Evolutionary conservation across 2,888 invertebrate species (phyloP), one percentile per base, ranked within the genome.

Genomic region (Chymomyza fuscimana): DNA sequence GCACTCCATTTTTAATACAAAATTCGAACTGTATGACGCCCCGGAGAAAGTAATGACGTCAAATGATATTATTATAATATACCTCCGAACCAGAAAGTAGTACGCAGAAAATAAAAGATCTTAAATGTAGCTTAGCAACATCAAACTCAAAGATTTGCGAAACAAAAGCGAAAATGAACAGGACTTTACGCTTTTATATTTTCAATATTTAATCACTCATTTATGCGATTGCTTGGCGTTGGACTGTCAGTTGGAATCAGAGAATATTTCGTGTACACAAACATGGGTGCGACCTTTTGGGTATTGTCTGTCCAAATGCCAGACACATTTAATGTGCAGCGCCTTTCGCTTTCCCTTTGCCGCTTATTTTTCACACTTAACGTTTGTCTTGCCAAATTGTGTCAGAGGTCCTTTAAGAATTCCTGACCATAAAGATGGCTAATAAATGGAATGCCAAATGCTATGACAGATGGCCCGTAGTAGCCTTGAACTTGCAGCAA

Each of bases 401-500:
- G 81, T 81, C 68, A 76, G 65, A 69, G 56, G 16, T 46, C 59
- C 63, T 70, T 68, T 46, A 63, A 65, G 60, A 56, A 62, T n/a
- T 25, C 32, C 15, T 4, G 46, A 36, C 60, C 67, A 67, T 69
- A 69, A 68, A 78, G 7, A 66, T 25, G 59, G 22, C 64, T 67
- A 69, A 75, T 69, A 75, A 79, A 80, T 73, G 63, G 7, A 32
- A 52, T 59, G 51, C 36, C 59, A 46, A 52, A 25, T 72, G 70
- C 12, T 12, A 46, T 46, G 40, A 46, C 40, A 46, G 65, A 60
- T 77, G 72, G 59, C 50, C 52, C 54, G 67, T 69, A 70, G 72
- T 79, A 81, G 81, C 81, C 81, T 80, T 80, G 79, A 80, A 80
- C 79, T 81, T 81, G 81, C 25, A 51, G 36, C 9, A 36, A 1